Evolutionary conservation across 2,888 invertebrate species (phyloP).

Genomic region (Ctenicera cuprea): DNA sequence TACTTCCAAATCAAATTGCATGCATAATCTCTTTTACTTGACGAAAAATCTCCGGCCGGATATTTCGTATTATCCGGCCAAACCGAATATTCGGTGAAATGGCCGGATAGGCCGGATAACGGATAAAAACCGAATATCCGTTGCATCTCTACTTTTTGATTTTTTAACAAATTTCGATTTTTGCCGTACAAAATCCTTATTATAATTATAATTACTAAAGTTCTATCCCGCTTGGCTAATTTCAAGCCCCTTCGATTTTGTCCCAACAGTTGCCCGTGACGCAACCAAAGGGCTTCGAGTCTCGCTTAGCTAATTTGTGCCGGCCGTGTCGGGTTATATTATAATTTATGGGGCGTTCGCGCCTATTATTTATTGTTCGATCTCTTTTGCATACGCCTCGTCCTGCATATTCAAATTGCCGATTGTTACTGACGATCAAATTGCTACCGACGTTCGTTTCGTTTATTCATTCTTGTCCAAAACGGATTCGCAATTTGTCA

Average conservation of each 20-base stretch:
- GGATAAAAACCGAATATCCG: no score
- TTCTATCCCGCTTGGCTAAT: constrained; percentile 8
- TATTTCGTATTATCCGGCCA: no score
- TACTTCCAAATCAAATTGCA: no score
- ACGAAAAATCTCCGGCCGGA: no score
- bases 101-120: no score
- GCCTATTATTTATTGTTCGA: constrained; percentile 56
- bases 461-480: constrained; percentile 38
- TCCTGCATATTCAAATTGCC: constrained; percentile 61
- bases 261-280: not conserved
- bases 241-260: not conserved
- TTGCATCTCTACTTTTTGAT: no score
- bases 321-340: constrained; percentile 56
- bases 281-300: constrained; percentile 36
- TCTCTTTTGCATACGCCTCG: constrained; percentile 52
- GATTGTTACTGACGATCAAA: constrained; percentile 60
- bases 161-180: no score
- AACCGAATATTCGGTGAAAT: no score
- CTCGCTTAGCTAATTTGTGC: constrained; percentile 50
- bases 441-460: constrained; percentile 54
- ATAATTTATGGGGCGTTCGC: constrained; percentile 57
- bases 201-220: not conserved
- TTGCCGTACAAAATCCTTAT: no score
- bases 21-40: no score
- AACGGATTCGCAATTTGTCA: constrained; percentile 28